phyloP scores from a whole-genome alignment of 1,140 invertebrate genomes.

The Sweltsa coloradensis region DNA sequence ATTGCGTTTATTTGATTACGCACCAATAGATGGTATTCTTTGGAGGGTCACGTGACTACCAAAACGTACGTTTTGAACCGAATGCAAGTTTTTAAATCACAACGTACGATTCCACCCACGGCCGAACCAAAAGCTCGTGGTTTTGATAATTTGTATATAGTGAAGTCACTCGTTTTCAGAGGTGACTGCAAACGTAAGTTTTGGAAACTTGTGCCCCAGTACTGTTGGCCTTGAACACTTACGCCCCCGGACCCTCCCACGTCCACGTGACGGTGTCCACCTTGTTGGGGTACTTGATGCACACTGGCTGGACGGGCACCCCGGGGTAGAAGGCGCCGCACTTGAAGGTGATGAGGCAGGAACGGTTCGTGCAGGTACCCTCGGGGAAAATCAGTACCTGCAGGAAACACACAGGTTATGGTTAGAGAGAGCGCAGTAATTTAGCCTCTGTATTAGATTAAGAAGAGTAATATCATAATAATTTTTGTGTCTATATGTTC shows the following conservation, averaged over 20 bases:
- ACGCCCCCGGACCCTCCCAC: conserved; percentile 93
- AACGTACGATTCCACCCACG: too few relatives aligned
- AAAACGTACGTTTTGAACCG: too few relatives aligned
- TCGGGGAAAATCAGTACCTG: conserved; percentile 91
- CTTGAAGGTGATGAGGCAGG: conserved; percentile 90
- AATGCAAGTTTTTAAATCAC: too few relatives aligned
- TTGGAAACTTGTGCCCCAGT: not conserved
- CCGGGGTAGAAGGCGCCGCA: conserved; percentile 86
- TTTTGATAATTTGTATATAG: not conserved
- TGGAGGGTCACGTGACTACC: too few relatives aligned
- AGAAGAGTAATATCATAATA: too few relatives aligned
- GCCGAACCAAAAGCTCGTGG: not conserved
- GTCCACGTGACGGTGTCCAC: conserved; percentile 93
- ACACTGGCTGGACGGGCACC: conserved; percentile 87
- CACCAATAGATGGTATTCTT: too few relatives aligned
- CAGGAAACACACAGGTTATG: conserved; percentile 15
- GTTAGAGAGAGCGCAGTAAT: too few relatives aligned
- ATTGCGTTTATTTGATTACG: too few relatives aligned
- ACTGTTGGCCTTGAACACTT: conserved; percentile 39
- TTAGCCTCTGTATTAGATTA: too few relatives aligned
- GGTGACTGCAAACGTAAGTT: not conserved
- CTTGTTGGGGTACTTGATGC: conserved; percentile 83
- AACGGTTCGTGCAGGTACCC: conserved; percentile 90
- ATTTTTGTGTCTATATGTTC: too few relatives aligned
- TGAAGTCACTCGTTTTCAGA: not conserved